Conservation (phyloP, 2,797 vertebrate species). For the Phoxinus dragarum region DNA sequence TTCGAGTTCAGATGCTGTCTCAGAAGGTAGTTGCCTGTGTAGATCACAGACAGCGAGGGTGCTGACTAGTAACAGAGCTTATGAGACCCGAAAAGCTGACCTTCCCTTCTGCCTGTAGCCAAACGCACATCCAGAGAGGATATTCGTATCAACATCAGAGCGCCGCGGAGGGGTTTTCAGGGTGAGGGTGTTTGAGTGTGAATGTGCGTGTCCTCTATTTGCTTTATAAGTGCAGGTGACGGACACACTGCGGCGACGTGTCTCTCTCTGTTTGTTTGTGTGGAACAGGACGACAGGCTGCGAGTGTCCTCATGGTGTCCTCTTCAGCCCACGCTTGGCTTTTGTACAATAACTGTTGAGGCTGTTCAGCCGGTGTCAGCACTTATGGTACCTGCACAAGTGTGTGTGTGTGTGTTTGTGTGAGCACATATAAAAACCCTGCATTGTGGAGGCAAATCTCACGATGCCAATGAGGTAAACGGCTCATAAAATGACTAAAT, state of each 20-base stretch:
- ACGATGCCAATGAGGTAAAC: neutral
- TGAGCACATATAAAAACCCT: neutral
- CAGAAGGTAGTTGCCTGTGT: neutral
- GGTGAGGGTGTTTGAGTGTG: constrained; percentile 27
- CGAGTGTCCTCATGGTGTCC: constrained; percentile 36
- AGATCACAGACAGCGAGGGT: neutral
- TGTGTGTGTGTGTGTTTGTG: constrained; percentile 24
- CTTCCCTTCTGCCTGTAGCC: constrained; percentile 21
- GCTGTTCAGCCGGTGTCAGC: constrained; percentile 46
- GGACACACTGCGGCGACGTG: constrained; percentile 17
- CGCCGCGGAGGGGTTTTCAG: neutral
- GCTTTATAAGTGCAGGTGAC: constrained; percentile 16
- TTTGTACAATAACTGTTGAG: constrained; percentile 31
- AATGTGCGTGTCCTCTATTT: constrained; percentile 2
- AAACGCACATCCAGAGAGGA: constrained; percentile 1
- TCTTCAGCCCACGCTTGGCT: constrained; percentile 56
- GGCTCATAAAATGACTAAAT: neutral
- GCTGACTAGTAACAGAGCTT: constrained; percentile 4
- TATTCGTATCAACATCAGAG: constrained; percentile 22
- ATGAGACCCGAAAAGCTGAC: constrained; percentile 29
- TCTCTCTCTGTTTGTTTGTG: constrained; percentile 16
- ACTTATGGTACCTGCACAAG: constrained; percentile 29
- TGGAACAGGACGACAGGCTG: constrained; percentile 12
- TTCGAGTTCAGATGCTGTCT: neutral
- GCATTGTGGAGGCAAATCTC: neutral